These are phyloP conservation scores for Danio aesculapii DNA, from an alignment of 2,797 vertebrate genomes.

Conservation along the genomic window DNA sequence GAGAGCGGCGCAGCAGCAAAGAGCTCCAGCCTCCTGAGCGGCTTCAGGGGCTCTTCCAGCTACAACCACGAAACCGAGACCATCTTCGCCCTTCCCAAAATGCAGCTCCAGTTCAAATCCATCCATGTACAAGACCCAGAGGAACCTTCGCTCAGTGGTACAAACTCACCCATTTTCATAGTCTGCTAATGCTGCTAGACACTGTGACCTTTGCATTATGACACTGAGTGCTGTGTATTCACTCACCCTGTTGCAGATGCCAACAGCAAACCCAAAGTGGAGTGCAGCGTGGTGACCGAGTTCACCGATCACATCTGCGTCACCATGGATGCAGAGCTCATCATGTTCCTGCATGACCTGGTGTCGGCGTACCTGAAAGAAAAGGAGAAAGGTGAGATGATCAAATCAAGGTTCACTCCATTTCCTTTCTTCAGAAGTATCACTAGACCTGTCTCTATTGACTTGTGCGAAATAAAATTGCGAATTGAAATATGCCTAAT, in stretches of 20 bases:
- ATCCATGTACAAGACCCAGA: slow-evolving; percentile 96
- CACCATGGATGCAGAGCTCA: slow-evolving; percentile 98
- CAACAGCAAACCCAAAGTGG: slow-evolving; percentile 93
- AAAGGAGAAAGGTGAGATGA: slow-evolving; percentile 92
- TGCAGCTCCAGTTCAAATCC: slow-evolving; percentile 98
- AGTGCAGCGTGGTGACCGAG: slow-evolving; percentile 98
- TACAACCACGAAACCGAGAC: slow-evolving; percentile 99
- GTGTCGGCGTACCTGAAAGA: slow-evolving; percentile 99
- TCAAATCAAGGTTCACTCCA: background rate
- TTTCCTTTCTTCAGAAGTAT: background rate
- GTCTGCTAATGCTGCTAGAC: background rate
- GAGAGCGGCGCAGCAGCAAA: slow-evolving; percentile 90
- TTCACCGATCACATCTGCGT: slow-evolving; percentile 99
- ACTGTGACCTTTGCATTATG: background rate
- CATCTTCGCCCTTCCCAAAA: slow-evolving; percentile 96
- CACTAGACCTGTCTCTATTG: too few relatives aligned
- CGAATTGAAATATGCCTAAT: too few relatives aligned
- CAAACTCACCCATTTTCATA: background rate
- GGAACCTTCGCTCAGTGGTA: slow-evolving; percentile 92
- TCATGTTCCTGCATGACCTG: slow-evolving; percentile 99
- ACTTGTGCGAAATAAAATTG: too few relatives aligned
- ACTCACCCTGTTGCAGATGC: slow-evolving; percentile 69
- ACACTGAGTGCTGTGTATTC: background rate
- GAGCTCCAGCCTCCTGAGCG: slow-evolving; percentile 91
- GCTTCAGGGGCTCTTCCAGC: slow-evolving; percentile 91